Base-by-base conservation (phyloP, 2,113 vertebrate genomes). In the cattle (Bos taurus) region DNA sequence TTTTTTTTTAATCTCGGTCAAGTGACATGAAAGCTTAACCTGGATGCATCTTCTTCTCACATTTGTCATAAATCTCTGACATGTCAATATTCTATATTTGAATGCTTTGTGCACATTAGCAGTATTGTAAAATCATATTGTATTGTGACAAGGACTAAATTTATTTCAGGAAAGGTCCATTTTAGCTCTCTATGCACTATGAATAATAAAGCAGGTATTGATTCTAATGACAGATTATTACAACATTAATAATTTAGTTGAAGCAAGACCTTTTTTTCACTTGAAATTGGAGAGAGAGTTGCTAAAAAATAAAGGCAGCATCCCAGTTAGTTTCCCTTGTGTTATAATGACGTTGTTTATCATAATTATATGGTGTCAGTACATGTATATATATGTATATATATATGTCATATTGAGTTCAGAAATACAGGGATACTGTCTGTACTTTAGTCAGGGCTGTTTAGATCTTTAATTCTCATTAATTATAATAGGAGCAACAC, bases 121-220 rank as follows among this genome's bases (percentile, higher is more conserved):
- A 98, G 60, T 97, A 98, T 96, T 98, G 64, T 98, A 97, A 99
- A 98, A 98, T 98, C 96, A 98, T 98, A 96, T 86, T 98, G 92
- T 96, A 95, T 92, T 97, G 90, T 98, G 98, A 96, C 96, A 98
- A 89, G 97, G 9, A 82, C 88, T 98, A 94, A 97, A 98, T 98
- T 98, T 98, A 96, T 98, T 95, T 84, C 74, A 97, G 43, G 97
- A 87, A 56, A 48, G 26, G 94, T 98, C 98, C 92, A 97, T 98
- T 97, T 98, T 97, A 97, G 50, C 84, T 96, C 80, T 97, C 87
- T 84, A 64, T 97, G 48, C 17, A 57, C 96, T 98, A 98, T 97
- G 97, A 98, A 98, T 98, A 98, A 98, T 98, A 99, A 99, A 98
- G 78, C 6, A 94, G 85, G 52, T 98, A 99, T 98, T 98, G 98